phyloP scores from a whole-genome alignment of 2,888 invertebrate species.

The Listrodromus nycthemerus region DNA sequence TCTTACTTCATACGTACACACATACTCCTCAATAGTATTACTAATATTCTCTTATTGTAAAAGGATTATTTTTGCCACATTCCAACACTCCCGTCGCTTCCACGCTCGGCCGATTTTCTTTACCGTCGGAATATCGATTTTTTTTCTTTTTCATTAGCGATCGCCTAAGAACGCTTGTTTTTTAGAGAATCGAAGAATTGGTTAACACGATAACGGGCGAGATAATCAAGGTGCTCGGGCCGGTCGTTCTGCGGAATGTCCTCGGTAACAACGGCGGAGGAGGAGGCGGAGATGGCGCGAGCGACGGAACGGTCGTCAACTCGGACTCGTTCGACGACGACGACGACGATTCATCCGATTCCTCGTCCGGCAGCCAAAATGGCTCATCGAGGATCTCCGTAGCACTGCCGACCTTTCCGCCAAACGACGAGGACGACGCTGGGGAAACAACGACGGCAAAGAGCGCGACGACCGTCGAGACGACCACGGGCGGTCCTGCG shows the following conservation, averaged over 20 bases:
- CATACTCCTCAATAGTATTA: too few species aligned
- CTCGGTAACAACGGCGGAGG: constrained; percentile 84
- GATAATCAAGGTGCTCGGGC: constrained; percentile 91
- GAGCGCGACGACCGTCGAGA: constrained; percentile 62
- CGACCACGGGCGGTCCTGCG: constrained; percentile 65
- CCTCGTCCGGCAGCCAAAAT: constrained; percentile 73
- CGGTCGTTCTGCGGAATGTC: constrained; percentile 89
- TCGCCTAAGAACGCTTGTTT: constrained; percentile 76
- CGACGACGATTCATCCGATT: constrained; percentile 86
- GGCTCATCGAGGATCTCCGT: constrained; percentile 87
- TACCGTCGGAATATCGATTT: not conserved
- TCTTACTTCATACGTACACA: too few species aligned
- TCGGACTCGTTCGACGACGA: constrained; percentile 82
- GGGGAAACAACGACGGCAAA: constrained; percentile 66
- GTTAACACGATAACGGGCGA: constrained; percentile 91
- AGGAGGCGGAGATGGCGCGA: constrained; percentile 80
- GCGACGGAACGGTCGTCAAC: constrained; percentile 82
- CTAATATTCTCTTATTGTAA: too few species aligned
- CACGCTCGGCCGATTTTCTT: not conserved
- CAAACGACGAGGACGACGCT: constrained; percentile 86
- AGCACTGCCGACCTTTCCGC: constrained; percentile 88
- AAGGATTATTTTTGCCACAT: too few species aligned
- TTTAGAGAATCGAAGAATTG: constrained; percentile 91
- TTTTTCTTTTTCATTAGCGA: constrained; percentile 27
- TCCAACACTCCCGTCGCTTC: too few species aligned